Evolutionary conservation across 1,140 invertebrate species (phyloP), one percentile per base, ranked within the genome.

Genomic region (Maniola jurtina): DNA sequence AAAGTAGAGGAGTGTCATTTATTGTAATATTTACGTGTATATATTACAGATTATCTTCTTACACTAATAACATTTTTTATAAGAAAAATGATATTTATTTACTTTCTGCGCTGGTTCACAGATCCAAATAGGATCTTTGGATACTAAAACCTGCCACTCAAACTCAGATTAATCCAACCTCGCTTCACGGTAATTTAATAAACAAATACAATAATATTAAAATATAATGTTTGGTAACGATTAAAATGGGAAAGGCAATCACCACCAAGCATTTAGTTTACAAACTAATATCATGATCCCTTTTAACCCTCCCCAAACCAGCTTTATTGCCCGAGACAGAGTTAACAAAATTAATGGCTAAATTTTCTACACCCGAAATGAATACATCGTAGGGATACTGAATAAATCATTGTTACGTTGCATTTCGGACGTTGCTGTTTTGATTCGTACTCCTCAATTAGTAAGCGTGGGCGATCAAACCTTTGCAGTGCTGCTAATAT

Each of bases 361-460:
- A 89, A 89, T 88, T 89, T 88, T 89, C 87, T 89, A 87, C 87
- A 89, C 87, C 82, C 81, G 80, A 88, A 89, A 89, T 89, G 87
- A 89, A 89, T 89, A 87, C 83, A 85, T 80, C 76, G 76, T 82
- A 87, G 83, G 86, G 84, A 83, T 85, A 73, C 64, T 75, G 69
- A 73, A 86, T 89, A 88, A 88, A 89, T 87, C 84, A 87, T 86
- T 85, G 83, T 82, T 87, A 84, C 79, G 75, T 85, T 89, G 86
- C 81, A 87, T 87, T 89, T 89, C 69, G 78, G 79, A 70, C 73
- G 76, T 77, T 80, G 72, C 67, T 81, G 64, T 75, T 73, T 71
- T 59, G 15, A 33, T 48, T 42, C n/a, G 11, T 58, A 56, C 36
- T 76, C 69, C 57, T 6, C 60, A 75, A 80, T 54, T 63, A 40